phyloP scores from a whole-genome alignment of 64 coral and sea anemone genomes.

The Stichodactyla mertensii region DNA sequence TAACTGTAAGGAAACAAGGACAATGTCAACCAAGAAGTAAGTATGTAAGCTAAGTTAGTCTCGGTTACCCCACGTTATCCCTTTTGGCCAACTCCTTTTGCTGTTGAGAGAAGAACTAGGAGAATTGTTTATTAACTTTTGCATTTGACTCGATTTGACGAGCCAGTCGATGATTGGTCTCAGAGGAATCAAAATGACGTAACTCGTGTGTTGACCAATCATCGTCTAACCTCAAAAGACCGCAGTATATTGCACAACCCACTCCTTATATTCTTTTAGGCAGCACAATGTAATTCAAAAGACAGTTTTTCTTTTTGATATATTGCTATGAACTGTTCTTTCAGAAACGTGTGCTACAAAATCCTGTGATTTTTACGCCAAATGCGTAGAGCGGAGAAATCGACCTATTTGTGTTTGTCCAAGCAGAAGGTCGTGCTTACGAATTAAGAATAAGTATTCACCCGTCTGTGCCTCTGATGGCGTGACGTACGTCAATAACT shows the following conservation, averaged over 20 bases:
- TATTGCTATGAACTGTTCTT: background rate
- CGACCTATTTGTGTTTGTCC: background rate
- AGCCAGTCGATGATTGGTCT: too few species aligned
- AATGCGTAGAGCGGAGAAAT: background rate
- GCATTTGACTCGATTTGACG: too few species aligned
- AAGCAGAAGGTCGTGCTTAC: background rate
- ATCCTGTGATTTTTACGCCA: background rate
- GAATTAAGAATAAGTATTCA: background rate
- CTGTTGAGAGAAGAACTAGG: background rate
- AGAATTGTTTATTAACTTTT: background rate
- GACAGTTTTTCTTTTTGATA: too few species aligned
- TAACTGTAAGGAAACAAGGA: background rate
- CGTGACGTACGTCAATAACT: background rate
- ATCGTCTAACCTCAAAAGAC: too few species aligned
- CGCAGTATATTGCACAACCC: too few species aligned
- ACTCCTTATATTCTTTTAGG: too few species aligned
- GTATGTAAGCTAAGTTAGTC: background rate
- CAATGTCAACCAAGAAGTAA: background rate
- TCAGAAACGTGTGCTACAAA: background rate
- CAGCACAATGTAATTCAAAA: too few species aligned
- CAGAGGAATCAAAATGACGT: too few species aligned
- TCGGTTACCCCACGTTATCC: too few species aligned
- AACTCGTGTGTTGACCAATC: too few species aligned
- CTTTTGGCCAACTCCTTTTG: background rate
- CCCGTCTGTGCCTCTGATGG: conserved; percentile 7